phyloP scores from a whole-genome alignment of 2,113 vertebrate species.

The Centropus unirufus region DNA sequence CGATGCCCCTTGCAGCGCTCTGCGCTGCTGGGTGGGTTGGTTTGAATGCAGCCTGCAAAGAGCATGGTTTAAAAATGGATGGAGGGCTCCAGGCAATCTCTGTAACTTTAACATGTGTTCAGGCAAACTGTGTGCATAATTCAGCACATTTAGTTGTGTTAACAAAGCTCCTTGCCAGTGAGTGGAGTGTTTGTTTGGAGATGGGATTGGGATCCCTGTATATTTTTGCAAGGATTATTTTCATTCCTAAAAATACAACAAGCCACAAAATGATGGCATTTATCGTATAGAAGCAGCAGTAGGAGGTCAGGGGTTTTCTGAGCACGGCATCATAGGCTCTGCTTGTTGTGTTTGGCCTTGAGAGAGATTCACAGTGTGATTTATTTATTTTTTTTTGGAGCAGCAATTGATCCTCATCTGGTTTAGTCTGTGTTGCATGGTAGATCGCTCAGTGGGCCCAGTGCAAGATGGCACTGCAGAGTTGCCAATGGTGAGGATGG shows the following conservation, averaged over 20 bases:
- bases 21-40: neutral
- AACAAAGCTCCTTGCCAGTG: neutral
- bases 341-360: conserved; percentile 26
- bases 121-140: neutral
- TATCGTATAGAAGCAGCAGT: neutral
- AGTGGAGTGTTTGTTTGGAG: neutral
- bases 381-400: neutral
- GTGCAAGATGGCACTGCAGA: accelerated
- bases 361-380: neutral
- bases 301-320: neutral
- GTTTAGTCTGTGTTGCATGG: neutral
- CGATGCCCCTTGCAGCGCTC: neutral
- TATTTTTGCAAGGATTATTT: conserved; percentile 10
- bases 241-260: neutral
- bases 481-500: neutral
- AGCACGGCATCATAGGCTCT: neutral
- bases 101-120: neutral
- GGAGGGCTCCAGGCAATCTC: neutral
- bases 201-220: neutral
- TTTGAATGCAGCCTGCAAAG: neutral
- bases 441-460: accelerated
- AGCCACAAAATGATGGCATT: neutral
- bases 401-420: neutral
- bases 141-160: neutral
- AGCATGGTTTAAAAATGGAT: neutral